Base-by-base conservation (phyloP, 2,888 invertebrate species). In the Melanophora roralis region DNA sequence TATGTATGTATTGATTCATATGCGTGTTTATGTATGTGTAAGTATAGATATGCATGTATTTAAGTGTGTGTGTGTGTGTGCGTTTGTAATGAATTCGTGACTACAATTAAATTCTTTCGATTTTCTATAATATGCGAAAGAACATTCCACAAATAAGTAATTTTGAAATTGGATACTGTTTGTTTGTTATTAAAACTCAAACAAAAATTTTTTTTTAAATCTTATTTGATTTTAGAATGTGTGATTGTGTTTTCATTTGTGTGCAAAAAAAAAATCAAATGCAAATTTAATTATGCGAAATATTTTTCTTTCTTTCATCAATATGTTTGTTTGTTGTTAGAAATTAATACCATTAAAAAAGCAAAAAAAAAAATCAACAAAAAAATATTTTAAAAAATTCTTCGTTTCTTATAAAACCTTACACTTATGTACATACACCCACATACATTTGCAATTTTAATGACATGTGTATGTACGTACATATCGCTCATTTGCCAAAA, bases 101-200 rank as follows among this genome's bases (percentile, higher is more conserved):
- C 87, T 89, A 87, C 89, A 89, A 89, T 89, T 89, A 89, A 89
- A 89, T 89, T 89, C 89, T 88, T 89, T 88, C 87, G 88, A 89
- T 88, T 88, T 86, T 84, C 83, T 84, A 11, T 5, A 64, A 72
- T 51, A 76, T 84, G 86, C 60, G 85, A 87, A 88, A 55, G 53
- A 67, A 75, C 62, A 80, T 88, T 87, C 85, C 86, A 85, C 83
- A 85, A 83, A 86, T 84, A 88, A 87, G 85, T 86, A 86, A 88
- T 88, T 88, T 85, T 83, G 88, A 86, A 87, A 88, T 87, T 87
- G 86, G 85, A 86, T 88, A 86, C 83, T 86, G 83, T 86, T 83
- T 85, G n/a, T 3, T 27, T 27, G 83, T 82, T 83, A 43, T 23
- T 55, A 75, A 8, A 60, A 64, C 16, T 8, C 57, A 16, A 68